phyloP scores from a whole-genome alignment of 2,888 invertebrate species.

The Sepiola atlantica region DNA sequence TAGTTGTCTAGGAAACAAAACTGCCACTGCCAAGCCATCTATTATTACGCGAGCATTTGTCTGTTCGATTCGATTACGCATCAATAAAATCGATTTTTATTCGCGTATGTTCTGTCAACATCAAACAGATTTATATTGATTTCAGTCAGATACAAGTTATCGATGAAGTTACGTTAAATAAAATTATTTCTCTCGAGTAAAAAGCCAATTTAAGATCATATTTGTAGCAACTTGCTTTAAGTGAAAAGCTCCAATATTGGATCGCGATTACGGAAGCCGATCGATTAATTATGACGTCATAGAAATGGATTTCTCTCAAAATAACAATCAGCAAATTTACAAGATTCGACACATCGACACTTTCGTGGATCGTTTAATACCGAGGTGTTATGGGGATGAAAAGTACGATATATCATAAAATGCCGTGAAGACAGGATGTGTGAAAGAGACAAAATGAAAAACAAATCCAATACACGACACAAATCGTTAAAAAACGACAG shows the following conservation, averaged over 20 bases:
- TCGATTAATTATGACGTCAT: not conserved
- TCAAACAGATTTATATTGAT: not conserved
- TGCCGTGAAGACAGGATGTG: no score
- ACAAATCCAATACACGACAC: no score
- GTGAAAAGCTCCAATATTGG: no score
- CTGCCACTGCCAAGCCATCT: not conserved
- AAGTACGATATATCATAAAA: no score
- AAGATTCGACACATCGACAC: no score
- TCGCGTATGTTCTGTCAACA: not conserved
- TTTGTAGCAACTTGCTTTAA: not conserved
- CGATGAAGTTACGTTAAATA: not conserved
- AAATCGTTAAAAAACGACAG: no score
- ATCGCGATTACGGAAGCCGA: not conserved
- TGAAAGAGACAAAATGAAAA: no score
- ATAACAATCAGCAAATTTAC: not conserved
- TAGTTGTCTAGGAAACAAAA: not conserved
- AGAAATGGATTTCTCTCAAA: not conserved
- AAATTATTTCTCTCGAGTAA: not conserved
- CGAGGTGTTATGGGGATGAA: no score
- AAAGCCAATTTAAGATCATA: conserved; percentile 19
- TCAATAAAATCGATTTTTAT: not conserved
- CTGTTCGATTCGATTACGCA: not conserved
- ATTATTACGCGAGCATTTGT: not conserved
- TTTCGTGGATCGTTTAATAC: no score
- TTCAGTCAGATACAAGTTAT: not conserved